A percentile compares a stretch with the other conserved stretches of the same genome.
These are phyloP conservation scores for Pristionchus maxplancki DNA, from an alignment of 2,888 invertebrate species.

Conservation along the genomic window DNA sequence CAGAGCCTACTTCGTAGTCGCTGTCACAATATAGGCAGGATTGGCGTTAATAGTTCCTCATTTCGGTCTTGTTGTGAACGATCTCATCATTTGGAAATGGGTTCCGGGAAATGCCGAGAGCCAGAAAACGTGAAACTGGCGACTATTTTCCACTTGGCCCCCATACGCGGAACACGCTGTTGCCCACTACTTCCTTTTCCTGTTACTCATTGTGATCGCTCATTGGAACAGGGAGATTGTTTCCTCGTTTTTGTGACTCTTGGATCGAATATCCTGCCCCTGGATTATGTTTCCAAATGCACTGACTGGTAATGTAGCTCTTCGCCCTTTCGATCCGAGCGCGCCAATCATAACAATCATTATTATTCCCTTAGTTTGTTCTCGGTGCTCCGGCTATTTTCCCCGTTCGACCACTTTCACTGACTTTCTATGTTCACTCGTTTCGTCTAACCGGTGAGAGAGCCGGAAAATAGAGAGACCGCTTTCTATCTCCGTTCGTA, in stretches of 20 bases:
- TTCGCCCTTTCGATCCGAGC: background rate
- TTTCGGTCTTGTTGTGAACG: background rate
- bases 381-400: background rate
- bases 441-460: background rate
- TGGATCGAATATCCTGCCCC: background rate
- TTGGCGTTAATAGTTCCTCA: background rate
- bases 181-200: background rate
- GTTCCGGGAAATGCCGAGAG: background rate
- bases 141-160: background rate
- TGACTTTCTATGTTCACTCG: background rate
- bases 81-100: background rate
- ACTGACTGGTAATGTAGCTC: background rate
- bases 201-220: background rate
- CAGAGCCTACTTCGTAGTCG: background rate
- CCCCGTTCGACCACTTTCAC: background rate
- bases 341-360: background rate
- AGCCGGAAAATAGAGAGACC: background rate
- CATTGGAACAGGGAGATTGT: background rate
- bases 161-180: background rate
- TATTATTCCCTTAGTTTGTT: background rate
- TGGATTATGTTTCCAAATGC: background rate
- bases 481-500: background rate
- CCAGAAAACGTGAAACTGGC: background rate
- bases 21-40: background rate
- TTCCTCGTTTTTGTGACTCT: background rate